Evolutionary conservation across 2,113 vertebrate species (phyloP).

Genomic region (Xiphorhynchus elegans): DNA sequence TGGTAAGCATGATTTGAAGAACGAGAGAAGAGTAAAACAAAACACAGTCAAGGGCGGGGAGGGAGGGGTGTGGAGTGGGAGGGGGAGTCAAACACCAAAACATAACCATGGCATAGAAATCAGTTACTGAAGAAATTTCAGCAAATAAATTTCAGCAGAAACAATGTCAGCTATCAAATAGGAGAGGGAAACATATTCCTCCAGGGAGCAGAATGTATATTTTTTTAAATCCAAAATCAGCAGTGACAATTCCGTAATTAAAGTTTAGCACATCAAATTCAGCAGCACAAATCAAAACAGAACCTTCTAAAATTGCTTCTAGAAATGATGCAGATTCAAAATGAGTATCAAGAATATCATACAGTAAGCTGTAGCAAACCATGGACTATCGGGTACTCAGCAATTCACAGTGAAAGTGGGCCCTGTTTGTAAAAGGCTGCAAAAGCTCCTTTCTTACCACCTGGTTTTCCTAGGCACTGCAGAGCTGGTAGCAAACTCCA

Average conservation of each 20-base stretch:
- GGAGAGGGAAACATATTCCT: neutral
- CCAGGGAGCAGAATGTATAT: neutral
- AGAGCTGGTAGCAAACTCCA: neutral
- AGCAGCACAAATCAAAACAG: neutral
- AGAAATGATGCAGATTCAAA: neutral
- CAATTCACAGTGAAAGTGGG: neutral
- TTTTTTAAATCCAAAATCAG: neutral
- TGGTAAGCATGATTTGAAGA: neutral
- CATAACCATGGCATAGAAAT: neutral
- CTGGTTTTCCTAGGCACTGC: neutral
- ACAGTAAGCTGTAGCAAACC: neutral
- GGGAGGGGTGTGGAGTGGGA: too few species aligned
- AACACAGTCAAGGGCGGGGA: neutral
- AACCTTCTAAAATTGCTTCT: neutral
- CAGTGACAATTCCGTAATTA: neutral
- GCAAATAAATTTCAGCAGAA: neutral
- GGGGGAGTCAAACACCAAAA: neutral
- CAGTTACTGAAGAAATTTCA: neutral
- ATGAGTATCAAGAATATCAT: neutral
- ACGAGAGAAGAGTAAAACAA: neutral
- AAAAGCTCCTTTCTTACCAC: neutral
- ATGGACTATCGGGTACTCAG: neutral
- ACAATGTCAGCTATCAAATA: neutral
- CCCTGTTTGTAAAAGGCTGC: neutral
- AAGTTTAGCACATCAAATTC: neutral